These are phyloP conservation scores for Piprites chloris DNA, from an alignment of 2,113 vertebrate genomes.

Conservation along the genomic window DNA sequence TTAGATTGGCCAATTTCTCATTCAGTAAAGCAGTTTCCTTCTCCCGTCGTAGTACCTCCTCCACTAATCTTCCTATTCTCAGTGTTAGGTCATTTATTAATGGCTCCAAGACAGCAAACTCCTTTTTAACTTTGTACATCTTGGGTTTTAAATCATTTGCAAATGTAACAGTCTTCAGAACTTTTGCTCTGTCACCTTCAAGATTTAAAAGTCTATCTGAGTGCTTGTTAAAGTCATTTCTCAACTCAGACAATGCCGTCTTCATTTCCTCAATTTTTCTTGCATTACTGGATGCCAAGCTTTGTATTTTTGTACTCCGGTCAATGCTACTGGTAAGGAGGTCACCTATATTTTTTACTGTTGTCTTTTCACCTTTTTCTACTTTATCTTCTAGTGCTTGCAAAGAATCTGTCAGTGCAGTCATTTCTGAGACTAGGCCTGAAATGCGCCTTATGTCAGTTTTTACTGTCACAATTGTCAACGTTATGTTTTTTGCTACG, in stretches of 20 bases:
- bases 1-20: constrained; percentile 81
- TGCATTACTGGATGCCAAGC: constrained; percentile 76
- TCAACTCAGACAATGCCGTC: constrained; percentile 75
- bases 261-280: constrained; percentile 75
- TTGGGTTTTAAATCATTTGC: constrained; percentile 92
- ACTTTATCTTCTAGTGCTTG: constrained; percentile 79
- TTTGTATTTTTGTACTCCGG: constrained; percentile 78
- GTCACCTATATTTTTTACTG: constrained; percentile 82
- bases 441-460: constrained; percentile 92
- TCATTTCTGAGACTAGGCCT: constrained; percentile 83
- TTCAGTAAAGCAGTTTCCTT: constrained; percentile 81
- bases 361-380: constrained; percentile 76
- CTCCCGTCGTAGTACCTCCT: constrained; percentile 77
- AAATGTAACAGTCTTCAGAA: constrained; percentile 84
- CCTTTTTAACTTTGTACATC: constrained; percentile 81
- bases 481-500: constrained; percentile 73
- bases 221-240: constrained; percentile 66
- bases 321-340: constrained; percentile 87
- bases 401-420: constrained; percentile 76
- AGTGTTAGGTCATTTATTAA: constrained; percentile 84
- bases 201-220: constrained; percentile 77
- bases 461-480: constrained; percentile 80
- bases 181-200: constrained; percentile 84
- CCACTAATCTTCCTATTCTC: constrained; percentile 85
- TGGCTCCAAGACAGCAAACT: constrained; percentile 82